These are phyloP conservation scores for Bettongia penicillata DNA, from an alignment of 2,113 vertebrate genomes.

Conservation along the genomic window DNA sequence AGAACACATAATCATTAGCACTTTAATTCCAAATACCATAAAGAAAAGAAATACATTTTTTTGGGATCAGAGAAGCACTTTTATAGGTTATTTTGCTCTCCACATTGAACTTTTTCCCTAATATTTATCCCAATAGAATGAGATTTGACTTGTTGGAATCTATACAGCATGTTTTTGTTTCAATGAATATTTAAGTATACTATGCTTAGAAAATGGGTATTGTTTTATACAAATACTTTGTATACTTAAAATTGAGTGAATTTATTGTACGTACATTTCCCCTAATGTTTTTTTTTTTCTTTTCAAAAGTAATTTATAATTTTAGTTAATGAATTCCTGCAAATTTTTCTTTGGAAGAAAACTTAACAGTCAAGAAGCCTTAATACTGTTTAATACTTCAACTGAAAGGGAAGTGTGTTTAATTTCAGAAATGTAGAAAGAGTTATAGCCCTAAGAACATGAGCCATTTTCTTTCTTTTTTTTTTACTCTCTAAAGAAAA, in stretches of 20 bases:
- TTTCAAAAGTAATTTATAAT: not conserved
- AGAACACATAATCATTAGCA: not conserved
- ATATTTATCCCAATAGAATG: not conserved
- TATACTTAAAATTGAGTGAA: not conserved
- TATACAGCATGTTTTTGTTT: not conserved
- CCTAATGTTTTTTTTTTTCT: slow-evolving; percentile 1
- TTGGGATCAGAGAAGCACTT: slow-evolving; percentile 1
- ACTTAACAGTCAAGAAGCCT: not conserved
- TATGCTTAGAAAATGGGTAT: not conserved
- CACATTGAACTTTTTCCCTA: not conserved
- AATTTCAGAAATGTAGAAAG: slow-evolving; percentile 1
- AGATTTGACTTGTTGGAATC: not conserved
- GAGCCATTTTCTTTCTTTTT: not conserved
- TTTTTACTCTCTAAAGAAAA: slow-evolving; percentile 9
- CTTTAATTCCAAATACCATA: not conserved
- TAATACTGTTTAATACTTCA: not conserved
- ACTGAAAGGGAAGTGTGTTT: not conserved
- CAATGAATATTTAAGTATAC: not conserved
- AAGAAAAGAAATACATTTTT: not conserved
- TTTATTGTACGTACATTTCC: not conserved
- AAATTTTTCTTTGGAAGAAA: slow-evolving; percentile 2
- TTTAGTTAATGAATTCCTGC: not conserved
- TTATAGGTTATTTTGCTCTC: not conserved
- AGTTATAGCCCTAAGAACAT: not conserved
- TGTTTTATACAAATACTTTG: slow-evolving; percentile 20